phyloP scores from a whole-genome alignment of 2,888 invertebrate genomes.

The Temnothorax rugatulus region DNA sequence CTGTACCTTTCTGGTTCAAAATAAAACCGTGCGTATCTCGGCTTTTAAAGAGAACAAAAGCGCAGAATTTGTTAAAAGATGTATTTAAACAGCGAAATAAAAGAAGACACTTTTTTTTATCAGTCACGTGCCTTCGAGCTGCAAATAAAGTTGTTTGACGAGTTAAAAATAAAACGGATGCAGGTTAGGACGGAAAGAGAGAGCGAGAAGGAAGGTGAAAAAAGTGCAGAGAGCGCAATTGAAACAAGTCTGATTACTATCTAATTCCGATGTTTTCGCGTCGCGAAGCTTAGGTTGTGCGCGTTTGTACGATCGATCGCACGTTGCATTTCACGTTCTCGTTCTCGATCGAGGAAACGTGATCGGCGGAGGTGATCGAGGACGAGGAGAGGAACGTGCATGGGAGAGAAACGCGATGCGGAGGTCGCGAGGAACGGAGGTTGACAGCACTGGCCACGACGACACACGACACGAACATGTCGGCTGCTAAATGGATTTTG shows the following conservation, averaged over 20 bases:
- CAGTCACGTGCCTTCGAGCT: too few relatives aligned
- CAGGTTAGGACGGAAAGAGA: conserved; percentile 1
- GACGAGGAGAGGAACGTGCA: too few relatives aligned
- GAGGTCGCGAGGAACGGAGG: neutral
- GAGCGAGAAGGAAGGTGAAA: neutral
- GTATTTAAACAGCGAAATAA: neutral
- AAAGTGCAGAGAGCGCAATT: conserved; percentile 3
- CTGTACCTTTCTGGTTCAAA: neutral
- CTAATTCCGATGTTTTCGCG: neutral
- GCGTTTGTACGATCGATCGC: neutral
- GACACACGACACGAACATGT: conserved; percentile 38
- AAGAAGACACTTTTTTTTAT: neutral
- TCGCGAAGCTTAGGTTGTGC: neutral
- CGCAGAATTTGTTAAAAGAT: neutral
- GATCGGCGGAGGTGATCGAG: neutral
- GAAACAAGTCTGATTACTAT: neutral
- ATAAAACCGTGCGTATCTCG: neutral
- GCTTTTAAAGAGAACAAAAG: neutral
- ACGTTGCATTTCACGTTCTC: neutral
- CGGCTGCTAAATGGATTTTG: conserved; percentile 59
- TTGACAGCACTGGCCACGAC: conserved; percentile 37
- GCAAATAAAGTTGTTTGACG: neutral
- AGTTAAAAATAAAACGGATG: neutral
- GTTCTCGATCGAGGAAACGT: neutral
- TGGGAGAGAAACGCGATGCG: neutral